Conservation (phyloP, 2,888 invertebrate genomes). For the Rutpela maculata region DNA sequence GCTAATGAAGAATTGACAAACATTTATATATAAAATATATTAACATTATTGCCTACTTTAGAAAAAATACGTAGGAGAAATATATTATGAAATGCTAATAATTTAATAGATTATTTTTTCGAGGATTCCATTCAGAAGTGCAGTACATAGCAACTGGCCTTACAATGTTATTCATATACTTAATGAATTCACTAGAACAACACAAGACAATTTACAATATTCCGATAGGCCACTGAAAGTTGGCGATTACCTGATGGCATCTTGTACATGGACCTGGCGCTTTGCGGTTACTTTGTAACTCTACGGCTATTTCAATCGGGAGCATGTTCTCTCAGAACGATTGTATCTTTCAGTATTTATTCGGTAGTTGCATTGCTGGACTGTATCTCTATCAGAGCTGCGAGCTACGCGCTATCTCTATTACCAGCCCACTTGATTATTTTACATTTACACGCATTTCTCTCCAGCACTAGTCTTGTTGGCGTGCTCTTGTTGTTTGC, state of each 20-base stretch:
- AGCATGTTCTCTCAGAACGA: constrained; percentile 71
- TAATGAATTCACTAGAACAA: constrained; percentile 57
- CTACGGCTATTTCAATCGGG: constrained; percentile 70
- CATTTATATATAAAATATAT: no score
- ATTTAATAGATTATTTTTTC: neutral
- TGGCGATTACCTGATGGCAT: constrained; percentile 56
- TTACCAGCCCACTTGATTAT: constrained; percentile 72
- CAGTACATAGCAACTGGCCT: neutral
- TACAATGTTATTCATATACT: constrained; percentile 17
- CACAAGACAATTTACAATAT: constrained; percentile 58
- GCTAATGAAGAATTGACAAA: no score
- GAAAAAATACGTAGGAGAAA: no score
- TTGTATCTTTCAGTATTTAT: constrained; percentile 73
- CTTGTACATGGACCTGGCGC: constrained; percentile 59
- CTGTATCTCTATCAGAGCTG: constrained; percentile 71
- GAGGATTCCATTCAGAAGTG: neutral
- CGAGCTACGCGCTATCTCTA: constrained; percentile 72
- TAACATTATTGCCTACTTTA: no score
- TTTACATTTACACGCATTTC: constrained; percentile 73
- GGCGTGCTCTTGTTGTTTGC: constrained; percentile 52
- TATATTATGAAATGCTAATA: no score
- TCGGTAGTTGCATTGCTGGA: constrained; percentile 72
- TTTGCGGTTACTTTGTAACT: constrained; percentile 63
- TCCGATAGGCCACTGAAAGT: constrained; percentile 58
- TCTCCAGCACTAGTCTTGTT: constrained; percentile 52